Conservation (phyloP, 2,113 vertebrate genomes). For the Cyprinodon brontotheroides region DNA sequence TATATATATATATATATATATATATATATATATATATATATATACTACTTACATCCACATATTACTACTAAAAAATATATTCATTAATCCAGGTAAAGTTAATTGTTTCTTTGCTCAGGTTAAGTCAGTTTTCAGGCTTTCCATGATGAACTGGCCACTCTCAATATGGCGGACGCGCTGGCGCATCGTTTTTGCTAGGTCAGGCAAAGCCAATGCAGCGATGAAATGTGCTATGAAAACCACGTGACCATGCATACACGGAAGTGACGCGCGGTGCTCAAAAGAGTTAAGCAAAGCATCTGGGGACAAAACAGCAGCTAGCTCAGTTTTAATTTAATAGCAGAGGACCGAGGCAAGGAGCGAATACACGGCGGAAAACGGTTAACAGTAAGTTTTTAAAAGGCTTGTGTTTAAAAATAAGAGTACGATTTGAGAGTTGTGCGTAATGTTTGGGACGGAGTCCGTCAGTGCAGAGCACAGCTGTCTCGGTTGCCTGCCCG, state of each 20-base stretch:
- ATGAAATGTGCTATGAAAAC: neutral
- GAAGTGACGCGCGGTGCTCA: slow-evolving; percentile 77
- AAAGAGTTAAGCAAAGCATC: slow-evolving; percentile 73
- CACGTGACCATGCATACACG: slow-evolving; percentile 63
- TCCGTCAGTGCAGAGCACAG: slow-evolving; percentile 41
- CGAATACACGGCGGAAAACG: neutral
- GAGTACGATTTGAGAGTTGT: neutral
- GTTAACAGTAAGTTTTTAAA: slow-evolving; percentile 29
- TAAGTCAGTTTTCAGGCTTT: neutral
- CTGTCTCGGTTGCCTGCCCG: slow-evolving; percentile 37
- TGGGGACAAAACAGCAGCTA: slow-evolving; percentile 68
- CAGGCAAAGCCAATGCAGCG: neutral
- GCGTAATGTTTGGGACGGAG: slow-evolving; percentile 15
- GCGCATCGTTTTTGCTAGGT: neutral
- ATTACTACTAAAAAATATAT: neutral
- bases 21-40: too few relatives aligned
- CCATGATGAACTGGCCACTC: neutral
- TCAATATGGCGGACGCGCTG: neutral
- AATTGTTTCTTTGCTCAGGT: neutral
- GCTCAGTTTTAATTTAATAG: slow-evolving; percentile 32
- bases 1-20: too few relatives aligned
- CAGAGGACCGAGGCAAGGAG: slow-evolving; percentile 26
- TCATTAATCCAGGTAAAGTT: neutral
- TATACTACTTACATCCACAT: neutral
- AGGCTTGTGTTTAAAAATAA: neutral